phyloP scores from a whole-genome alignment of 2,797 vertebrate species.

The Brachyrhaphis roseni region DNA sequence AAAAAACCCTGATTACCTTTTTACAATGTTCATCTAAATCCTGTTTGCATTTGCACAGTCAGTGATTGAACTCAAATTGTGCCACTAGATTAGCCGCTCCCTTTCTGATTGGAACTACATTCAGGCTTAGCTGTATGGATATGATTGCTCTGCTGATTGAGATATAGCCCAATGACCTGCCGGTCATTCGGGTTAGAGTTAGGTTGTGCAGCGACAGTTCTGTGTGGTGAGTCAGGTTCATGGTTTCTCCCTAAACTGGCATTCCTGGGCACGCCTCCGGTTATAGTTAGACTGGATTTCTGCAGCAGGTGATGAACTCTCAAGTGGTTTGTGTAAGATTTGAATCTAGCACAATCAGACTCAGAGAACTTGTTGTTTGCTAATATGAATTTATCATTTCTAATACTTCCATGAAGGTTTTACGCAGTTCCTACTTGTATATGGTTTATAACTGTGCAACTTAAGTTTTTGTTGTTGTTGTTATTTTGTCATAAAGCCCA shows the following conservation, averaged over 20 bases:
- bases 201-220: slow-evolving; percentile 3
- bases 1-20: neutral
- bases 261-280: slow-evolving; percentile 47
- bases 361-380: neutral
- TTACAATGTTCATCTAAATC: neutral
- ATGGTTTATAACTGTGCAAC: neutral
- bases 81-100: slow-evolving; percentile 13
- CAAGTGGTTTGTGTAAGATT: slow-evolving; percentile 4
- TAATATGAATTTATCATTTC: neutral
- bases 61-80: neutral
- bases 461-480: neutral
- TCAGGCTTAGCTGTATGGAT: neutral
- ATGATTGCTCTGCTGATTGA: slow-evolving; percentile 3
- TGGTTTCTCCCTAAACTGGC: slow-evolving; percentile 22
- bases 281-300: slow-evolving; percentile 44
- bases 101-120: slow-evolving; percentile 4
- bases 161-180: slow-evolving; percentile 14
- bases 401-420: neutral
- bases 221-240: slow-evolving; percentile 52
- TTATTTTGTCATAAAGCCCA: slow-evolving; percentile 65
- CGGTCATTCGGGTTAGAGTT: slow-evolving; percentile 26
- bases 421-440: neutral
- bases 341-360: neutral
- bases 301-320: slow-evolving; percentile 27
- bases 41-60: neutral